Conservation (phyloP, 2,888 invertebrate genomes). For the Acanthopleura granulata region DNA sequence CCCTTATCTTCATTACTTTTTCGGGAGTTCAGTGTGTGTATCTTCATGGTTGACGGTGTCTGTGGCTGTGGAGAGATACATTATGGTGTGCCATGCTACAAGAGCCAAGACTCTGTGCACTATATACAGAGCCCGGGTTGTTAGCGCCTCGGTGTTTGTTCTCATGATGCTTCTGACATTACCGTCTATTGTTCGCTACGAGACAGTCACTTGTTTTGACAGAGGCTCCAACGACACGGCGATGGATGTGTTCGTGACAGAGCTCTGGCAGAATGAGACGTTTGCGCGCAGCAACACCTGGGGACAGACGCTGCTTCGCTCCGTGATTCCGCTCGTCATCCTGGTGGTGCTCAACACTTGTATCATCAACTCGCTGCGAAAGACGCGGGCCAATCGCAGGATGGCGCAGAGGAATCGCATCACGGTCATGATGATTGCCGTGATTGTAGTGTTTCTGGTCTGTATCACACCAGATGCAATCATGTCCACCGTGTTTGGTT, state of each 20-base stretch:
- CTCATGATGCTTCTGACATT: conserved; percentile 39
- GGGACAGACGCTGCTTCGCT: conserved; percentile 50
- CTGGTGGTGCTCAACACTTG: conserved; percentile 48
- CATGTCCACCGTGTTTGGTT: conserved; percentile 56
- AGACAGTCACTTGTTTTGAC: conserved; percentile 29
- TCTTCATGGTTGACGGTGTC: conserved; percentile 49
- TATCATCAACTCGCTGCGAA: conserved; percentile 51
- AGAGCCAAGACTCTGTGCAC: conserved; percentile 33
- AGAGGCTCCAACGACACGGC: conserved; percentile 27
- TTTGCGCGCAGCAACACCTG: conserved; percentile 46
- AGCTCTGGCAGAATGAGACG: conserved; percentile 41
- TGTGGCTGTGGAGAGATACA: conserved; percentile 47
- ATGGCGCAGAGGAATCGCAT: conserved; percentile 48
- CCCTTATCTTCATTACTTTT: conserved; percentile 48
- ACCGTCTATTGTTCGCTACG: conserved; percentile 40
- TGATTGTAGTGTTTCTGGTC: conserved; percentile 61
- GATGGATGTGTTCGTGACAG: conserved; percentile 36
- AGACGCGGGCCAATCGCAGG: conserved; percentile 34
- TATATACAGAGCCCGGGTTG: conserved; percentile 34
- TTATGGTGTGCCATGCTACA: conserved; percentile 47
- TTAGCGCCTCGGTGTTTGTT: conserved; percentile 32
- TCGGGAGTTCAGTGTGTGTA: conserved; percentile 39
- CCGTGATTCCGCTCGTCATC: conserved; percentile 52
- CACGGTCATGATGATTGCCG: conserved; percentile 60
- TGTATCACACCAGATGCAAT: conserved; percentile 62